Base-by-base conservation (phyloP, 2,113 vertebrate genomes). In the Oncorhynchus nerka region DNA sequence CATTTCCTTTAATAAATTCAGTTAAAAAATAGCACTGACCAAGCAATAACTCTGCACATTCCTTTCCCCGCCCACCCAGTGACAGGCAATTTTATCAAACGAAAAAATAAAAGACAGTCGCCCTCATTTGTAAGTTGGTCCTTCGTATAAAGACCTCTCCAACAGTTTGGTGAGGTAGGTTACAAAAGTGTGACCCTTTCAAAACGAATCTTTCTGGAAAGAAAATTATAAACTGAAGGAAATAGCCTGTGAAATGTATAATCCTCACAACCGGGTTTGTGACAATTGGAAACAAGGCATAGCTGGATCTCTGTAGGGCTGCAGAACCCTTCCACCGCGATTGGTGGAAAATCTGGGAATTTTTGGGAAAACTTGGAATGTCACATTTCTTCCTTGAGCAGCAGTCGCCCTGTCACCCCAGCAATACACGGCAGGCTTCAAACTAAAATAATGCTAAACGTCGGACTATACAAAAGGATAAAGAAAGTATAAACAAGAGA, bases 61-160 rank as follows among this genome's bases (percentile, higher is more conserved):
- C 67, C 74, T 16, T 65, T 74, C 76, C 81, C 77, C 73, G 4
- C 82, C 80, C 74, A 64, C 67, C 80, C 77, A 45, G 81, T 81
- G 83, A 85, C 83, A 90, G 76, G 84, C 79, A 55, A 84, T 83
- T 82, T 75, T 79, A 74, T 79, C 32, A 79, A 81, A 59, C 69
- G 77, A 57, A 67, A 77, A 51, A 80, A 69, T 74, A 79, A 79
- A 79, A 71, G 24, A 70, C 73, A 74, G 51, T 34, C 66, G 76
- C 79, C 77, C 84, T 85, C 75, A 86, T 86, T 76, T 90, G 81
- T 85, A 84, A 83, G 93, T 94, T 93, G 93, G 93, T 93, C 93
- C 93, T 86, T 87, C 77, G 75, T 39, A 83, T 70, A 79, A 79
- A 86, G 77, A 70, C 84, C 84, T 79, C 79, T 81, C 79, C 79